Conservation (phyloP, 2,797 vertebrate genomes). For the Sarcophilus harrisii region DNA sequence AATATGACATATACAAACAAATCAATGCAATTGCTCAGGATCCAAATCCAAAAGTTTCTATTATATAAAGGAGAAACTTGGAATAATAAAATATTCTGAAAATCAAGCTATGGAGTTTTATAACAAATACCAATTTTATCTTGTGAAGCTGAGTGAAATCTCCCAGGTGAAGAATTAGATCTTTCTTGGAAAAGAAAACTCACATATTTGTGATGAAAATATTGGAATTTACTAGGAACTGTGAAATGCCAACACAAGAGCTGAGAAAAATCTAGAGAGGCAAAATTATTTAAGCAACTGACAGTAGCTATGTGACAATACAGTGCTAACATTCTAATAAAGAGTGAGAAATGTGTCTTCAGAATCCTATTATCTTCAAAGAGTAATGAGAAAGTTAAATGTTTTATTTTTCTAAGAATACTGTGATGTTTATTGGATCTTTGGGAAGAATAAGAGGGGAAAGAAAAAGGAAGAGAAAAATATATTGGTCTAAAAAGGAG, state of each 20-base stretch:
- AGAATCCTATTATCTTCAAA: not conserved
- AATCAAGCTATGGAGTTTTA: not conserved
- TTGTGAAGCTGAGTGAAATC: not conserved
- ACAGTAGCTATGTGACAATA: not conserved
- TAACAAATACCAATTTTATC: not conserved
- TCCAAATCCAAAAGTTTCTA: not conserved
- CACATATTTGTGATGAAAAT: not conserved
- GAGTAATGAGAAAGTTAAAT: not conserved
- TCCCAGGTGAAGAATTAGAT: not conserved
- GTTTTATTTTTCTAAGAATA: not conserved
- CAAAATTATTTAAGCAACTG: not conserved
- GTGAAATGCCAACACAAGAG: not conserved
- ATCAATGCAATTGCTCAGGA: not conserved
- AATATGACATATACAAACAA: not conserved
- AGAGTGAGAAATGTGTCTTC: not conserved
- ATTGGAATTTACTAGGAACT: not conserved
- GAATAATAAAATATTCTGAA: not conserved
- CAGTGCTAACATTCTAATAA: not conserved
- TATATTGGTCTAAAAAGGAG: not conserved
- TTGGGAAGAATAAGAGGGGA: not conserved
- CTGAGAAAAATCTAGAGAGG: not conserved
- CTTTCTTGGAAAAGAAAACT: not conserved
- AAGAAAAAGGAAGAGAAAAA: not conserved
- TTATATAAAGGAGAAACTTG: not conserved
- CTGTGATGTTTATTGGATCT: not conserved